Base-by-base conservation (phyloP, 1,140 invertebrate genomes). In the Drosophila carrolli region DNA sequence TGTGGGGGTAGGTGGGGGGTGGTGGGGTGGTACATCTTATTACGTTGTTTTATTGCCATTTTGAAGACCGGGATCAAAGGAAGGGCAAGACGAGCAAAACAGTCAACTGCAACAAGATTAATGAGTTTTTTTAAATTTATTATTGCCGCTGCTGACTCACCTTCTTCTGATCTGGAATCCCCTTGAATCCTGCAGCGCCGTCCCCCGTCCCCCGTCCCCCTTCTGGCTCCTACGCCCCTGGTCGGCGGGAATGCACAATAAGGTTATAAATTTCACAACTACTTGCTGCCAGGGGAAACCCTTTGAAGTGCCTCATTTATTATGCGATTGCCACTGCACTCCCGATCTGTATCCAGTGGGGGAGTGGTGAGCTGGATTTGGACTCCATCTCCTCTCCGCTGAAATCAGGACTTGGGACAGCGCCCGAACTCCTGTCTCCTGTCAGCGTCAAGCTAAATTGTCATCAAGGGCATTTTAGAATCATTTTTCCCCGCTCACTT, bases 61-160 rank as follows among this genome's bases (percentile, higher is more conserved):
- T 84, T 72, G 75, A 66, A 78, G 62, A 58, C 62, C 65, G 54
- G 75, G 71, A 51, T 51, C 48, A 51, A 32, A 16, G 29, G n/a
- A 51, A 58, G 55, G 58, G 48, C 50, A 43, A 58, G 51, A 43
- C 62, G 57, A 65, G 48, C 43, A 50, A 50, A 67, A 77, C 71
- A 55, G 75, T 59, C 61, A 66, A 71, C 62, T 78, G 75, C 65
- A 78, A 81, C 67, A 89, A 88, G 84, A 88, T 88, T 88, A 88
- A 88, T 88, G 84, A 84, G 73, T 84, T 88, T 88, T 88, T 89
- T 84, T 81, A 89, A 84, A 88, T 88, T 89, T 88, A 88, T 88
- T 88, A 88, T 89, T 80, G 76, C 80, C 58, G 53, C 67, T 81
- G 83, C 79, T 60, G 79, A 74, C 78, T 63, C 84, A 79, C 71